These are phyloP conservation scores for Heptranchias perlo DNA, from an alignment of 2,113 vertebrate species.

Conservation along the genomic window DNA sequence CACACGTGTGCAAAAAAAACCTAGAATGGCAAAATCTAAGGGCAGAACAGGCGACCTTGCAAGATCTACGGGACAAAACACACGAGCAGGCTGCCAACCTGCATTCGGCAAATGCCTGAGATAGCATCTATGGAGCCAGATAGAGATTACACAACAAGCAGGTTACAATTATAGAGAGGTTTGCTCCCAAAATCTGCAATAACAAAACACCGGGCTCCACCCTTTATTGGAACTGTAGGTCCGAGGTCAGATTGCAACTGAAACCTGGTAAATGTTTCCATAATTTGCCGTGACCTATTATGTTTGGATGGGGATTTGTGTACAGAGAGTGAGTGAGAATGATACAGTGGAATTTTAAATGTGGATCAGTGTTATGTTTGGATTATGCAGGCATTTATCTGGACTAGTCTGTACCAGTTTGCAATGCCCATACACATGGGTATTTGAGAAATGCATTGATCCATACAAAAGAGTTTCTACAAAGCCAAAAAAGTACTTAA, in stretches of 20 bases:
- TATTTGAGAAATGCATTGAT: background rate
- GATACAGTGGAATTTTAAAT: slow-evolving; percentile 12
- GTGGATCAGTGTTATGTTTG: background rate
- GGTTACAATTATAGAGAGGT: background rate
- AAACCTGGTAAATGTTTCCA: slow-evolving; percentile 17
- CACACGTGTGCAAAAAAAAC: background rate
- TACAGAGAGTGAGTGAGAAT: background rate
- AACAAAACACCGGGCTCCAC: background rate
- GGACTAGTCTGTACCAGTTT: slow-evolving; percentile 5
- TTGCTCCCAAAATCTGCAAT: background rate
- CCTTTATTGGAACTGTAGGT: background rate
- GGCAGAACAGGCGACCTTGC: background rate
- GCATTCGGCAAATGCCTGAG: background rate
- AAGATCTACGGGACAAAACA: background rate
- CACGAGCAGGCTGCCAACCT: background rate
- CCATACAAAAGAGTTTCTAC: background rate
- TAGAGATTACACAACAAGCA: background rate
- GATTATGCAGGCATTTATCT: background rate
- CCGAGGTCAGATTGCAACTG: background rate
- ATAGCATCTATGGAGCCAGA: background rate
- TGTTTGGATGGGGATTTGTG: slow-evolving; percentile 1
- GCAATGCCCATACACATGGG: too few species aligned
- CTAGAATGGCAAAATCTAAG: background rate
- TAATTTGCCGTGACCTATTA: background rate
- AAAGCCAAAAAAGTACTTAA: background rate